Conservation (phyloP, 2,888 invertebrate species). For the Lissocephala sabroskyi region DNA sequence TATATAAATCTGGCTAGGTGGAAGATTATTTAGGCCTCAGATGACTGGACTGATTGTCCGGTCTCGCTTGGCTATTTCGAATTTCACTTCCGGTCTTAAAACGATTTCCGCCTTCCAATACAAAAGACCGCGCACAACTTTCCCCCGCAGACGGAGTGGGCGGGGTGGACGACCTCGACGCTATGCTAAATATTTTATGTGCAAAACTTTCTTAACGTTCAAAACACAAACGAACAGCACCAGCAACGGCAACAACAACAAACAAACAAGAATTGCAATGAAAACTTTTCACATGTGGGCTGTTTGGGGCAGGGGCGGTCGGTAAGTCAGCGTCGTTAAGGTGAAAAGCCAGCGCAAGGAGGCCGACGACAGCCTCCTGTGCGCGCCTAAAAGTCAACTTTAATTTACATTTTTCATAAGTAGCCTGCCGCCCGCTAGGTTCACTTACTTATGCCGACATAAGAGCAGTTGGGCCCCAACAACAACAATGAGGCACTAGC, state of each 20-base stretch:
- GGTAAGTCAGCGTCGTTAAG: not conserved
- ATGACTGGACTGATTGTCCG: constrained; percentile 32
- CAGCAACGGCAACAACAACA: constrained; percentile 15
- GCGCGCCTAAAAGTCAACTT: constrained; percentile 63
- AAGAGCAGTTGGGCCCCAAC: constrained; percentile 34
- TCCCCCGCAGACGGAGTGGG: constrained; percentile 25
- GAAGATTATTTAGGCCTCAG: constrained; percentile 47
- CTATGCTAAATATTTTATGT: constrained; percentile 33
- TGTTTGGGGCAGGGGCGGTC: not conserved
- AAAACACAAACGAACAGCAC: too few species aligned
- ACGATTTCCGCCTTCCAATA: constrained; percentile 43
- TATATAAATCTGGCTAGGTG: too few species aligned
- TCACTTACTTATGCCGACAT: constrained; percentile 67
- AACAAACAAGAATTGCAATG: constrained; percentile 1
- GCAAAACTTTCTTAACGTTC: constrained; percentile 36
- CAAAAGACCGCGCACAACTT: constrained; percentile 25
- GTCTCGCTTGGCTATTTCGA: constrained; percentile 27
- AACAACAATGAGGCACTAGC: constrained; percentile 16
- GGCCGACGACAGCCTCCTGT: constrained; percentile 6
- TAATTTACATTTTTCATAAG: constrained; percentile 68
- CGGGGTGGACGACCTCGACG: too few species aligned
- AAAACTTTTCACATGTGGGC: too few species aligned
- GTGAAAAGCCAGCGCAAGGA: not conserved
- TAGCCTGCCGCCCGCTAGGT: constrained; percentile 70
- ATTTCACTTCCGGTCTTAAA: constrained; percentile 64